A percentile compares a stretch with the other conserved stretches of the same genome.
Conservation (phyloP, 1,140 invertebrate genomes). For the Rhynchophorus ferrugineus region DNA sequence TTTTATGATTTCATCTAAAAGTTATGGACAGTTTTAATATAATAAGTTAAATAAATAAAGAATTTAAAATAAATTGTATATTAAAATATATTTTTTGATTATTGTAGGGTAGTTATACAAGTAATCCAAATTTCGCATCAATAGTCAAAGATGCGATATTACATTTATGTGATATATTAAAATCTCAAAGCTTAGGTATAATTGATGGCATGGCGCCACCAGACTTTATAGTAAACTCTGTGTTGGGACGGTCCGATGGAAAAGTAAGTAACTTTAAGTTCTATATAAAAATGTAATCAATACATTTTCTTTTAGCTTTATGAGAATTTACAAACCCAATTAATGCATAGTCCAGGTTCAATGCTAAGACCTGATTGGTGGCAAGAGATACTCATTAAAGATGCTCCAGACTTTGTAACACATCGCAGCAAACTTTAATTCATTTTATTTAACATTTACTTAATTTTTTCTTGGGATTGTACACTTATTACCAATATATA, state of each 20-base stretch:
- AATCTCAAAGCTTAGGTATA: constrained; percentile 67
- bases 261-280: constrained; percentile 48
- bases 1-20: constrained; percentile 1
- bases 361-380: constrained; percentile 73
- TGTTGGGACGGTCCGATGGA: constrained; percentile 75
- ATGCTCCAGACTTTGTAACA: constrained; percentile 29
- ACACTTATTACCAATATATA: background rate
- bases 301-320: constrained; percentile 57
- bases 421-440: constrained; percentile 25
- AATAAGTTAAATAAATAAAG: background rate
- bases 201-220: constrained; percentile 82
- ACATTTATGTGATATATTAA: constrained; percentile 60
- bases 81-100: constrained; percentile 1
- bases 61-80: no score
- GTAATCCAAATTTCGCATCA: constrained; percentile 41
- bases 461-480: background rate
- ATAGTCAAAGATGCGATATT: constrained; percentile 57
- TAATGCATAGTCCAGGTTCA: constrained; percentile 61
- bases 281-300: constrained; percentile 1
- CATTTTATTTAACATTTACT: background rate
- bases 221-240: constrained; percentile 81
- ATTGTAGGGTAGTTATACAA: constrained; percentile 29
- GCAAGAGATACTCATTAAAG: constrained; percentile 55
- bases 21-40: background rate
- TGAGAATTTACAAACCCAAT: constrained; percentile 69